Evolutionary conservation across 2,888 invertebrate genomes (phyloP).

Genomic region (Prostheceraeus crozeri): DNA sequence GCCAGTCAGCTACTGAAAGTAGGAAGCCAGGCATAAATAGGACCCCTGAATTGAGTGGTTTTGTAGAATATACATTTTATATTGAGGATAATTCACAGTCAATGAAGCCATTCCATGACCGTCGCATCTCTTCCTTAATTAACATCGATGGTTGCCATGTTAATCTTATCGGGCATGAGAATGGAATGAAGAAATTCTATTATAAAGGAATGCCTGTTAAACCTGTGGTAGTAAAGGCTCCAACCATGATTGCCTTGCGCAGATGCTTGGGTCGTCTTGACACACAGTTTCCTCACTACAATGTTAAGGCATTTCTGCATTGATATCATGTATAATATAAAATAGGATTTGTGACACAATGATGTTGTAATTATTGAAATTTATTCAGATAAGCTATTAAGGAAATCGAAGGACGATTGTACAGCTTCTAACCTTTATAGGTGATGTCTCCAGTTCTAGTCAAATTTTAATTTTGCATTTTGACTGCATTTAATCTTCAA

Average conservation of each 20-base stretch:
- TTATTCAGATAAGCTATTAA: no score
- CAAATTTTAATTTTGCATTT: no score
- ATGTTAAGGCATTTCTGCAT: constrained; percentile 32
- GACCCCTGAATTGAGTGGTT: no score
- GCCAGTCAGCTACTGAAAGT: no score
- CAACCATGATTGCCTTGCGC: constrained; percentile 16
- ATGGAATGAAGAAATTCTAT: constrained; percentile 46
- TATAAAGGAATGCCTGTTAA: constrained; percentile 32
- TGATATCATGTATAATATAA: no score
- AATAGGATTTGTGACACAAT: no score
- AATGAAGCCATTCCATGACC: constrained; percentile 29
- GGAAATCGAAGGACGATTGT: no score
- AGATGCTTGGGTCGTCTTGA: constrained; percentile 32
- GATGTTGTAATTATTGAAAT: no score
- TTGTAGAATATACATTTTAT: constrained; percentile 36
- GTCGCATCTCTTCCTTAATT: constrained; percentile 14
- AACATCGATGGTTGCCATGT: constrained; percentile 7
- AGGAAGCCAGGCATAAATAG: no score
- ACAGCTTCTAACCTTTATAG: no score
- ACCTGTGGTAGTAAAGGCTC: constrained; percentile 27
- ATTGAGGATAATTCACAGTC: constrained; percentile 25
- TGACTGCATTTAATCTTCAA: no score
- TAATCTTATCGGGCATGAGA: constrained; percentile 7
- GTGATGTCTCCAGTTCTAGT: no score
- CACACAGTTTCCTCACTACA: constrained; percentile 32